phyloP scores from a whole-genome alignment of 1,140 invertebrate genomes.

The Lepidurus couesii region DNA sequence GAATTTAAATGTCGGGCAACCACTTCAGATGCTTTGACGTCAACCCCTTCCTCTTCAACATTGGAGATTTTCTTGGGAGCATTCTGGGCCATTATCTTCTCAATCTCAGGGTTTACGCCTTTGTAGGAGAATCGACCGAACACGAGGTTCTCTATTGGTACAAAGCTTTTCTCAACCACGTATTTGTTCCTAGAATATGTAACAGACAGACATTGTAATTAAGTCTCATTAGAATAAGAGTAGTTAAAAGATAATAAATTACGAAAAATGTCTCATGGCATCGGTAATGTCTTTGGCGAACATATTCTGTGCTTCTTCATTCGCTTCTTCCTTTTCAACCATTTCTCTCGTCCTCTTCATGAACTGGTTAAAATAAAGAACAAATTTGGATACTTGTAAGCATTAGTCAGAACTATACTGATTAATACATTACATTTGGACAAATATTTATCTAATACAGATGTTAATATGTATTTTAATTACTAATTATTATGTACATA shows the following conservation, averaged over 20 bases:
- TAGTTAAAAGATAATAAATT: constrained; percentile 36
- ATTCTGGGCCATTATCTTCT: constrained; percentile 47
- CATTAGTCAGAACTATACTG: background rate
- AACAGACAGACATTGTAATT: constrained; percentile 29
- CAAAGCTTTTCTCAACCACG: constrained; percentile 68
- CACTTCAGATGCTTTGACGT: constrained; percentile 23
- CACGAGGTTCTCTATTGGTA: constrained; percentile 63
- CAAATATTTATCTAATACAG: constrained; percentile 4
- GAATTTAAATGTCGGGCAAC: constrained; percentile 2
- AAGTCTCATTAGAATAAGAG: constrained; percentile 32
- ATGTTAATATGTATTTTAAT: no score
- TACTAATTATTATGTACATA: no score
- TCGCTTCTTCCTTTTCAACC: constrained; percentile 65
- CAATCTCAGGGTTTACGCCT: constrained; percentile 83
- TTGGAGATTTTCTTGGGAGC: constrained; percentile 12
- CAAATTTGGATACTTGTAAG: no score
- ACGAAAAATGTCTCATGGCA: constrained; percentile 53
- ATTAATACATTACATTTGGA: background rate
- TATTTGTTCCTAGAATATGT: constrained; percentile 55
- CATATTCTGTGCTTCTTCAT: constrained; percentile 60
- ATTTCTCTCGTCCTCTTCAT: constrained; percentile 83
- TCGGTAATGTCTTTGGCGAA: constrained; percentile 60
- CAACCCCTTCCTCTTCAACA: constrained; percentile 16
- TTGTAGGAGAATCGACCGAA: constrained; percentile 77
- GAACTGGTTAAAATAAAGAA: constrained; percentile 53